Evolutionary conservation across 2,888 invertebrate species (phyloP), one percentile per base, ranked within the genome.

Genomic region (Omphaloscelis lunosa): DNA sequence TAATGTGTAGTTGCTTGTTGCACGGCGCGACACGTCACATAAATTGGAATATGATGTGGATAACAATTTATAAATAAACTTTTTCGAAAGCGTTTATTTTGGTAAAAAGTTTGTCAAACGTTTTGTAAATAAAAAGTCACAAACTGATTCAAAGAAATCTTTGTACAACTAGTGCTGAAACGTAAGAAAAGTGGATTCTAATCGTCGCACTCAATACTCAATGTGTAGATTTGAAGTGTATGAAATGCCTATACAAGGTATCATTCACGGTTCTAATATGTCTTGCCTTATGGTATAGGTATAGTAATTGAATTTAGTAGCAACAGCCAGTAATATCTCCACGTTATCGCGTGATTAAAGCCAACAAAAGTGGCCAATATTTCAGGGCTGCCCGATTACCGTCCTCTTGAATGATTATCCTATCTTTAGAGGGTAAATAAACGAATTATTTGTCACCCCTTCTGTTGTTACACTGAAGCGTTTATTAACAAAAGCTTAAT

Each of bases 401-500:
- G 85, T 86, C 87, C 72, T 83, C 83, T 87, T 87, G 87, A 91
- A 88, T 86, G 89, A 91, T 91, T 89, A 90, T 89, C 88, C 87
- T 87, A 88, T 90, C 90, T 89, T 89, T 83, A 86, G 81, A 90
- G 90, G 86, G 88, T 89, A 92, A 89, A 92, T 93, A 94, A 94
- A 93, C 92, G 93, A 94, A 94, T 94, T 95, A 95, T 94, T 94
- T 94, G 94, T 94, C 95, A 95, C 93, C 93, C 95, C 91, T 94
- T 79, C 96, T 95, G 95, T 95, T 93, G 88, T 90, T 89, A 88
- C 90, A 86, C 82, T 89, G 89, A 89, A 92, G 87, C 89, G 92
- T 92, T 95, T 95, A 95, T 95, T 95, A 95, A 94, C 95, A 94
- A 94, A 94, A 92, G 94, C 93, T 93, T 95, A 94, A 95, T 95